Evolutionary conservation across 1,140 invertebrate species (phyloP).

Genomic region (Heliconius hewitsoni): DNA sequence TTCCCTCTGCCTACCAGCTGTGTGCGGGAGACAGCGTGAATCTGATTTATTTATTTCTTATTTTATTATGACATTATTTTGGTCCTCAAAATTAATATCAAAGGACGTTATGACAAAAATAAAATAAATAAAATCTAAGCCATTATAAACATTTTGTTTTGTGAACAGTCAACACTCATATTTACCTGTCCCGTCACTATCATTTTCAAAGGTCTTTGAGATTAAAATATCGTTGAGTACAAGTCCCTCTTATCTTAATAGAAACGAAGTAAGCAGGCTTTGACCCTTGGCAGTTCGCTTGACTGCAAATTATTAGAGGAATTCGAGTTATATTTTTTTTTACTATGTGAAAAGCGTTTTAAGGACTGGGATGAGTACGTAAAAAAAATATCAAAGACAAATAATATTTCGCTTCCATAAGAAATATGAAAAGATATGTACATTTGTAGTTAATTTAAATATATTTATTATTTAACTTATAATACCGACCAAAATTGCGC

Average conservation of each 20-base stretch:
- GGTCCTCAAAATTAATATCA: neutral
- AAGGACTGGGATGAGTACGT: no score
- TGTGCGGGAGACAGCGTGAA: no score
- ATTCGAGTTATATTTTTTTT: neutral
- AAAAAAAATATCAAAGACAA: no score
- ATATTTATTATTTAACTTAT: no score
- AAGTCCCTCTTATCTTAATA: conserved; percentile 5
- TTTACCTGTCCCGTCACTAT: conserved; percentile 12
- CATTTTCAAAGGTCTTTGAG: conserved; percentile 5
- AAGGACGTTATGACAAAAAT: neutral
- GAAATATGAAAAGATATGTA: no score
- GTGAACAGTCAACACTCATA: conserved; percentile 4
- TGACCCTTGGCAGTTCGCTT: neutral
- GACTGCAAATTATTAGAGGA: neutral
- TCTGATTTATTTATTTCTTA: no score
- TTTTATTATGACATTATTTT: neutral
- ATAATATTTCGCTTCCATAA: no score
- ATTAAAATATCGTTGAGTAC: conserved; percentile 7
- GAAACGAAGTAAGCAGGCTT: neutral
- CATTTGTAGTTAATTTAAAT: no score
- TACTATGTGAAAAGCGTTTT: neutral
- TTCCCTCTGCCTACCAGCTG: no score
- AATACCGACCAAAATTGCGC: no score
- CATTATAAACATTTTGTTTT: conserved; percentile 9
- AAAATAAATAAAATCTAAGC: neutral